Conservation (phyloP, 2,888 invertebrate genomes). For the Fabriciana adippe region DNA sequence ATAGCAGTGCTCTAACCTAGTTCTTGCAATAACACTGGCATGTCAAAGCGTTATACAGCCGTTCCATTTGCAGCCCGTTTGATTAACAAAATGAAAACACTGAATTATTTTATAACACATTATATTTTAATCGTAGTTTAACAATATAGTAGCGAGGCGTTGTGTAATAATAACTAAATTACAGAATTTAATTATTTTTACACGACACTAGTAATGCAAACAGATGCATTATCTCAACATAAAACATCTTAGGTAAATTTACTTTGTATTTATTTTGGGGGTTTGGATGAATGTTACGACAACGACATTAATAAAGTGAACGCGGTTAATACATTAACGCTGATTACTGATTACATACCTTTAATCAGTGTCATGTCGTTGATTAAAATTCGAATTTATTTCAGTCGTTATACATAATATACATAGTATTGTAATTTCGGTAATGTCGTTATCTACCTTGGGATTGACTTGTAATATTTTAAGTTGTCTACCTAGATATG, state of each 20-base stretch:
- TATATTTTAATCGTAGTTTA: not conserved
- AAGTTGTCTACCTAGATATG: not conserved
- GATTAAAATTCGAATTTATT: conserved; percentile 31
- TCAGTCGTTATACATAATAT: conserved; percentile 6
- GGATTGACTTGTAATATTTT: conserved; percentile 8
- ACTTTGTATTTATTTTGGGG: conserved; percentile 2
- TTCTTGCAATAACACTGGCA: conserved; percentile 26
- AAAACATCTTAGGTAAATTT: no score
- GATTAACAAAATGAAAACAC: conserved; percentile 27
- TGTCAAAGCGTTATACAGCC: conserved; percentile 28
- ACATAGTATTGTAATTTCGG: conserved; percentile 24
- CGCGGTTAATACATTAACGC: conserved; percentile 32
- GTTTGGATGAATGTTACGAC: not conserved
- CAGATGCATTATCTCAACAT: no score
- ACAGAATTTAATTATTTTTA: no score
- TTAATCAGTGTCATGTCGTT: conserved; percentile 32
- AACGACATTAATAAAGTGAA: conserved; percentile 28
- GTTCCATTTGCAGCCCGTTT: conserved; percentile 28
- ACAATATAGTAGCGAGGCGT: no score
- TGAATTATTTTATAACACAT: conserved; percentile 14
- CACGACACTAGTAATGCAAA: no score
- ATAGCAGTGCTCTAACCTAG: conserved; percentile 30
- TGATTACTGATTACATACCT: conserved; percentile 32
- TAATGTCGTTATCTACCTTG: conserved; percentile 13
- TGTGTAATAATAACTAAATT: no score